These are phyloP conservation scores for Octodon degus DNA, from an alignment of 2,113 vertebrate species.

Conservation along the genomic window DNA sequence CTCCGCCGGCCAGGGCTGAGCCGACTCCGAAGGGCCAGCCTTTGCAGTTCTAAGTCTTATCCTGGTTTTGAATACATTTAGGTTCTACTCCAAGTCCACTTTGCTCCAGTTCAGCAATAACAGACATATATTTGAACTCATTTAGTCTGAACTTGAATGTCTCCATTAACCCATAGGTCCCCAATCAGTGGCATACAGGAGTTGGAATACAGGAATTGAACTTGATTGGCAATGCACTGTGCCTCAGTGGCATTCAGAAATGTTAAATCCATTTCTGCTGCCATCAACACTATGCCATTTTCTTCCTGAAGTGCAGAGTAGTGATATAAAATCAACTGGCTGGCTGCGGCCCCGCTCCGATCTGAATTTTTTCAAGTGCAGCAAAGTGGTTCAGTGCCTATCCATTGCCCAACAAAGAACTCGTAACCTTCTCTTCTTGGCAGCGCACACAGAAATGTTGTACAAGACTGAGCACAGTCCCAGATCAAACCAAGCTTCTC, in stretches of 20 bases:
- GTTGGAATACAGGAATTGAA: conserved; percentile 95
- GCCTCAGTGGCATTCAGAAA: conserved; percentile 91
- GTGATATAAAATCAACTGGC: too few species aligned
- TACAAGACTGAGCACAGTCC: too few species aligned
- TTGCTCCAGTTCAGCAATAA: conserved; percentile 95
- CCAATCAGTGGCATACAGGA: conserved; percentile 93
- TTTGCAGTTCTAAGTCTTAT: conserved; percentile 73
- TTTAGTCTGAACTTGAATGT: conserved; percentile 93
- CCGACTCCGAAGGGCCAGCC: not conserved
- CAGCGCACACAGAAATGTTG: conserved; percentile 92
- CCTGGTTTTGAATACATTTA: conserved; percentile 77
- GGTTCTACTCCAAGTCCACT: conserved; percentile 87
- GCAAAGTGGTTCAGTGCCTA: conserved; percentile 94
- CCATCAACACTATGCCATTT: too few species aligned
- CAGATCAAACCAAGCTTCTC: too few species aligned
- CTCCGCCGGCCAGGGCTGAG: conserved; percentile 13
- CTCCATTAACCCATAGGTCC: conserved; percentile 92
- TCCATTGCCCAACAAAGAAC: conserved; percentile 98
- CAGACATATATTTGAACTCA: conserved; percentile 95
- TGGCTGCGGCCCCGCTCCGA: too few species aligned
- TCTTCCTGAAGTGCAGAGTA: too few species aligned
- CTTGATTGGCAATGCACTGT: conserved; percentile 96
- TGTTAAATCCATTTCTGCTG: too few species aligned
- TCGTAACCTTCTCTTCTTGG: conserved; percentile 96
- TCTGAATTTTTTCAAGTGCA: conserved; percentile 96